Evolutionary conservation across 2,113 vertebrate species (phyloP).

Genomic region (Anseranas semipalmata): DNA sequence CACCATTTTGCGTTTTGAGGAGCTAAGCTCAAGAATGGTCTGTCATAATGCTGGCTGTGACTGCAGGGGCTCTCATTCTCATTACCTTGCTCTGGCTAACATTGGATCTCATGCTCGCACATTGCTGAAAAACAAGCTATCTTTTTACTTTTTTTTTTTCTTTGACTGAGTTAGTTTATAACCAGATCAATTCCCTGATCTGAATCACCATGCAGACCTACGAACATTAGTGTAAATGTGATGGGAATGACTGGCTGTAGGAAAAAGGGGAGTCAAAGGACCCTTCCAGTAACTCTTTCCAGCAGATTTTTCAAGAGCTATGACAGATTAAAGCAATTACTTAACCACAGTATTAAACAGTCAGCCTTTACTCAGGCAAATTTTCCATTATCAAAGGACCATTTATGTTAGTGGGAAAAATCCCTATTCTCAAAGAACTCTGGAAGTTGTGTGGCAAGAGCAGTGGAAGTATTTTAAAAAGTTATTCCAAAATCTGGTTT

Average conservation of each 20-base stretch:
- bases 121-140: neutral
- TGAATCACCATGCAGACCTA: neutral
- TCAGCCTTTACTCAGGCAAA: constrained; percentile 49
- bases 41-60: neutral
- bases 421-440: neutral
- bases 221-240: neutral
- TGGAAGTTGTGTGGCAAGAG: neutral
- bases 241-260: neutral
- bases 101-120: neutral
- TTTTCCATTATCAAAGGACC: constrained; percentile 59
- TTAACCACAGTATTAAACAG: constrained; percentile 38
- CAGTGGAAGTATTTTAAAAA: neutral
- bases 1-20: neutral
- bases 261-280: neutral
- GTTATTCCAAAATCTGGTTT: neutral
- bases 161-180: neutral
- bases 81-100: neutral
- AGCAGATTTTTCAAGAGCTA: constrained; percentile 30
- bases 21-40: neutral
- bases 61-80: neutral
- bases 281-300: constrained; percentile 32
- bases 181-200: neutral
- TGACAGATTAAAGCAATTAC: constrained; percentile 46
- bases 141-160: neutral
- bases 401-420: constrained; percentile 34